Evolutionary conservation across 2,797 vertebrate species (phyloP).

Genomic region (Craterocephalus amniculus): DNA sequence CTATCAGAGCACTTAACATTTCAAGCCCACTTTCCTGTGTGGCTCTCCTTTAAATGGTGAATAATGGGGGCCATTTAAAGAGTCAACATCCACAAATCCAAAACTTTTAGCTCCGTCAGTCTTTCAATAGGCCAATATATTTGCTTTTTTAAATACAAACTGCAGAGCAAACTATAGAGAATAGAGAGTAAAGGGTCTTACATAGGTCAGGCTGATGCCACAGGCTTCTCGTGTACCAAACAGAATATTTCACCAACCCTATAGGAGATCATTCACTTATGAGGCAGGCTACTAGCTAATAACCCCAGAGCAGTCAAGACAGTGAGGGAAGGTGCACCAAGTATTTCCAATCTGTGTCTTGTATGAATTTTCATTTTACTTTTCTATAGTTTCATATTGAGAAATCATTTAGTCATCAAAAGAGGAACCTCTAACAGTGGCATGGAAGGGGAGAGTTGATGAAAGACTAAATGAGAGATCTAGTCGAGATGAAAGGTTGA

Average conservation of each 20-base stretch:
- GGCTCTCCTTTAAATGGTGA: constrained; percentile 62
- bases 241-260: constrained; percentile 85
- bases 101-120: constrained; percentile 41
- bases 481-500: constrained; percentile 81
- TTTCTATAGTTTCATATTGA: constrained; percentile 58
- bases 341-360: constrained; percentile 77
- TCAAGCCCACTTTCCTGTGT: constrained; percentile 66
- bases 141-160: constrained; percentile 52
- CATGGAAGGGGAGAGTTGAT: constrained; percentile 86
- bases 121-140: constrained; percentile 37
- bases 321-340: constrained; percentile 83
- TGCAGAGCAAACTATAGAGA: constrained; percentile 50
- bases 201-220: constrained; percentile 86
- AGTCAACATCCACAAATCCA: constrained; percentile 34
- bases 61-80: constrained; percentile 46
- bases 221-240: constrained; percentile 86
- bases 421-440: constrained; percentile 90
- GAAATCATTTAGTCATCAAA: constrained; percentile 80
- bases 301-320: constrained; percentile 85
- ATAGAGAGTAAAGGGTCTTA: constrained; percentile 87
- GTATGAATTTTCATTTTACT: constrained; percentile 62
- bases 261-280: constrained; percentile 81
- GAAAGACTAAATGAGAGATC: constrained; percentile 86
- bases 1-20: constrained; percentile 59
- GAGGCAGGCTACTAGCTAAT: constrained; percentile 78